Conservation (phyloP, 2,888 invertebrate species). For the Drosophila sordidula region DNA sequence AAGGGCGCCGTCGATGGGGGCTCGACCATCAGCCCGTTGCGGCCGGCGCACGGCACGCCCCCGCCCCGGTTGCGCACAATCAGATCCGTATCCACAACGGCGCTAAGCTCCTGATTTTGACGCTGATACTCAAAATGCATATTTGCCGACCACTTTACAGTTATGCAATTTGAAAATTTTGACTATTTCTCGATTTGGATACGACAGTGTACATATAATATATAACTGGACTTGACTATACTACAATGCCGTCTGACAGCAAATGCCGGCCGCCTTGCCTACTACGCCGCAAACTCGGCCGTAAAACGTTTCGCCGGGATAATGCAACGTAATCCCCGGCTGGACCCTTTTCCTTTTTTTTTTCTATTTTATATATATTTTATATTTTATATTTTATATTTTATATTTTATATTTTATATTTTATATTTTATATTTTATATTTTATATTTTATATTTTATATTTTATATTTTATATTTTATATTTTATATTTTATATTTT, state of each 20-base stretch:
- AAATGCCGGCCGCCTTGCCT: neutral
- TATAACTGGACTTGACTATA: neutral
- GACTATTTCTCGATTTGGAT: conserved; percentile 33
- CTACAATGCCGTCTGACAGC: neutral
- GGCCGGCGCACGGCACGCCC: conserved; percentile 33
- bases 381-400: too few species aligned
- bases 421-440: too few species aligned
- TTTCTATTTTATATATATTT: too few species aligned
- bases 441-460: too few species aligned
- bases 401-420: too few species aligned
- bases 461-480: too few species aligned
- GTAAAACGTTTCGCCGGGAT: too few species aligned
- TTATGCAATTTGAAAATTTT: conserved; percentile 35
- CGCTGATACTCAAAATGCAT: conserved; percentile 50
- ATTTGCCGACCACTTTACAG: conserved; percentile 8
- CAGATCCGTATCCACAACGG: conserved; percentile 2
- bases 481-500: too few species aligned
- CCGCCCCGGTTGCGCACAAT: conserved; percentile 48
- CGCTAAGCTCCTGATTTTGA: conserved; percentile 6
- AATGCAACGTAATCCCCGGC: too few species aligned
- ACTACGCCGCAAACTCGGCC: neutral
- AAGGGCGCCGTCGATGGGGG: conserved; percentile 14
- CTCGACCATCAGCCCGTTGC: conserved; percentile 22
- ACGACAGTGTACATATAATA: conserved; percentile 3
- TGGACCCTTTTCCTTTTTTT: too few species aligned